Conservation (phyloP, 2,113 vertebrate genomes). For the Oncorhynchus gorbuscha region DNA sequence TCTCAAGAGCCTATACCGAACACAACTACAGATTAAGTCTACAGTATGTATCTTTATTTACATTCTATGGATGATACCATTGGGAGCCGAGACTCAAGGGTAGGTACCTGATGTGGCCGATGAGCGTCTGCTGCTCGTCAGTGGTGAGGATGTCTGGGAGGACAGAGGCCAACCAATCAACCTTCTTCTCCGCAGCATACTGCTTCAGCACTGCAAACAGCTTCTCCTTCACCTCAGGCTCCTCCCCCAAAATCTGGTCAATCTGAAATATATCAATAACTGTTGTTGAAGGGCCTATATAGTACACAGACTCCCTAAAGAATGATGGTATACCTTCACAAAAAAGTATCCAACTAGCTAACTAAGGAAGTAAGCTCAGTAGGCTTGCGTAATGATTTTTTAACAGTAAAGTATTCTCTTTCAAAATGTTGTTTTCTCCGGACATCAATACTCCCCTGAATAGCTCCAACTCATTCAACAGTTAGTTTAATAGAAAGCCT, state of each 20-base stretch:
- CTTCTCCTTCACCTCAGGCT: constrained; percentile 83
- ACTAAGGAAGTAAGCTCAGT: background rate
- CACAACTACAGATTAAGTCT: background rate
- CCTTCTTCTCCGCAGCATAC: constrained; percentile 85
- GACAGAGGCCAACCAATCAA: constrained; percentile 85
- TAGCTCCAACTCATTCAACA: background rate
- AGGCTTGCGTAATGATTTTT: too few species aligned
- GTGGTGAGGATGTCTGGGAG: constrained; percentile 82
- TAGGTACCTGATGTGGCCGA: constrained; percentile 89
- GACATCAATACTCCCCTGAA: background rate
- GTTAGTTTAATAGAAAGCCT: constrained; percentile 1
- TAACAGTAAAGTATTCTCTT: too few species aligned
- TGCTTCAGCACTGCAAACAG: constrained; percentile 86
- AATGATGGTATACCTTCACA: background rate
- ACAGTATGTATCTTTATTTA: background rate
- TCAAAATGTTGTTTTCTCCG: too few species aligned
- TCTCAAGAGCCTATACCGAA: background rate
- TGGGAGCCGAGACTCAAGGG: background rate
- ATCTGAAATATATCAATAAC: constrained; percentile 73
- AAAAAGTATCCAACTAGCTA: background rate
- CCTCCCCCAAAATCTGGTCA: constrained; percentile 83
- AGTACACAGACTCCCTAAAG: too few species aligned
- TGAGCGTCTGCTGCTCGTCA: constrained; percentile 81
- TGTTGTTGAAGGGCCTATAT: background rate
- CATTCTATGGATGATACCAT: too few species aligned